Evolutionary conservation across 2,888 invertebrate species (phyloP).

Genomic region (Spatulosminthurus flaviceps): DNA sequence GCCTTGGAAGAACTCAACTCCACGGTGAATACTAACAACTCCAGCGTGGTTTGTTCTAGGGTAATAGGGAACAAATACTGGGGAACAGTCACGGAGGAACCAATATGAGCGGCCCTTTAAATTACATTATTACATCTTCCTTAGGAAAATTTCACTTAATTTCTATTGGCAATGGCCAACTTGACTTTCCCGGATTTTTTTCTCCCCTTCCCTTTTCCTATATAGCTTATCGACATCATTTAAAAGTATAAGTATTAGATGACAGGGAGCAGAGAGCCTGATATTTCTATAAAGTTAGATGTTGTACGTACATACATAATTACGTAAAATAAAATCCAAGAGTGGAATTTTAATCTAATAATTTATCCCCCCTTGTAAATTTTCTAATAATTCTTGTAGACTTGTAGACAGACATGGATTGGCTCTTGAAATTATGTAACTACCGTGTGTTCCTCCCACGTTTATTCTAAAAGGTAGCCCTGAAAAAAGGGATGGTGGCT

Average conservation of each 20-base stretch:
- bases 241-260: background rate
- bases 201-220: background rate
- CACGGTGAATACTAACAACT: background rate
- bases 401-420: too few relatives aligned
- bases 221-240: background rate
- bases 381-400: too few relatives aligned
- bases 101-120: background rate
- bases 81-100: background rate
- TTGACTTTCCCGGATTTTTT: background rate
- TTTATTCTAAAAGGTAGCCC: too few relatives aligned
- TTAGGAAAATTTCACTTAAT: background rate
- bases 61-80: too few relatives aligned
- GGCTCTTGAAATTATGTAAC: too few relatives aligned
- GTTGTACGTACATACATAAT: too few relatives aligned
- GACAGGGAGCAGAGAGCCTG: too few relatives aligned
- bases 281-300: too few relatives aligned
- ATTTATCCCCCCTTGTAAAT: too few relatives aligned
- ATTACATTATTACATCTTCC: slow-evolving; percentile 6
- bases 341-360: background rate
- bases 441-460: too few relatives aligned
- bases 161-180: slow-evolving; percentile 7
- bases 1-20: background rate
- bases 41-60: too few relatives aligned
- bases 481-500: too few relatives aligned
- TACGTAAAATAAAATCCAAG: background rate